Evolutionary conservation across 2,888 invertebrate species (phyloP).

Genomic region (Aradus depressus): DNA sequence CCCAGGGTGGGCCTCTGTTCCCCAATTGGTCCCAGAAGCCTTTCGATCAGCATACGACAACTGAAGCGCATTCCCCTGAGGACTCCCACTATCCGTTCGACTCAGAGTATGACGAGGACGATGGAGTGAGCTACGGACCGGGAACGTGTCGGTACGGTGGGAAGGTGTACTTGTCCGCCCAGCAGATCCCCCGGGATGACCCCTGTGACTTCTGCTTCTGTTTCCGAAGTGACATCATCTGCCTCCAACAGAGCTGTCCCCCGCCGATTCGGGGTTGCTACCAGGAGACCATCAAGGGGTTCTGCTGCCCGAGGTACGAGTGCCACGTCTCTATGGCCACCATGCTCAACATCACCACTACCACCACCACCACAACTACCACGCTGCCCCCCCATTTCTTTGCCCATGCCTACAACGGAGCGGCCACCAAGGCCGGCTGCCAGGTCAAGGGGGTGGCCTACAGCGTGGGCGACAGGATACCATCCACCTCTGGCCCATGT

Average conservation of each 20-base stretch:
- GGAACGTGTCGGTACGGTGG: constrained; percentile 87
- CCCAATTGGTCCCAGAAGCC: constrained; percentile 26
- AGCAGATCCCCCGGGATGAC: constrained; percentile 88
- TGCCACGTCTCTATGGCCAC: constrained; percentile 84
- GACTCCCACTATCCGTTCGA: constrained; percentile 35
- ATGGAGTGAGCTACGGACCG: constrained; percentile 66
- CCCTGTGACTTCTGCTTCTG: constrained; percentile 96
- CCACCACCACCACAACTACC: constrained; percentile 76
- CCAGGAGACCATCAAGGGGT: constrained; percentile 84
- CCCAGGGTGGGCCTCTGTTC: constrained; percentile 7
- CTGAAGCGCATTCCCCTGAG: constrained; percentile 26
- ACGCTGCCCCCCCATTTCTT: constrained; percentile 75
- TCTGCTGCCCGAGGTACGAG: constrained; percentile 90
- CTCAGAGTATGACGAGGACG: constrained; percentile 66
- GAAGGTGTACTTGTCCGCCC: constrained; percentile 85
- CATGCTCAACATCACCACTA: constrained; percentile 69
- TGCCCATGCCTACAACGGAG: constrained; percentile 64
- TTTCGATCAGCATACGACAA: constrained; percentile 23
- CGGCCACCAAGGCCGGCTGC: constrained; percentile 66
- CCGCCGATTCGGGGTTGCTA: constrained; percentile 86
- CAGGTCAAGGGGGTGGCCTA: constrained; percentile 76
- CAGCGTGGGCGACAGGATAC: constrained; percentile 72
- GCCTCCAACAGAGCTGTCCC: constrained; percentile 88
- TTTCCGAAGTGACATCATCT: constrained; percentile 90
- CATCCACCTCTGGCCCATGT: constrained; percentile 82